phyloP scores from a whole-genome alignment of 2,797 vertebrate genomes.

The Agapornis canus region DNA sequence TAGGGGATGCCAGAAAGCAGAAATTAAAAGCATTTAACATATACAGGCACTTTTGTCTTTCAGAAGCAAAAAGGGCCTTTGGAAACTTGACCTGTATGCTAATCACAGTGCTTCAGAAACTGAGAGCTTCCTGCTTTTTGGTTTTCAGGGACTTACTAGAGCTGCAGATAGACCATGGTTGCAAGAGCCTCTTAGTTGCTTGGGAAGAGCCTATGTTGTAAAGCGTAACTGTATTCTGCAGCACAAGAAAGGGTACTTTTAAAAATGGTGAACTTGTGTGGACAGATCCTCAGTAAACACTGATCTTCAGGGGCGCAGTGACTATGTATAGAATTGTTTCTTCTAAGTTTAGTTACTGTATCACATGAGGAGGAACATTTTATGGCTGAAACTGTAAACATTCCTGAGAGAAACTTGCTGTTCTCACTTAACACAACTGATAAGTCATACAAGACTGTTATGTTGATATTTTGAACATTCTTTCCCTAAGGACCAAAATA shows the following conservation, averaged over 20 bases:
- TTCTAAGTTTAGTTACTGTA: background rate
- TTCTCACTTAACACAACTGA: constrained; percentile 34
- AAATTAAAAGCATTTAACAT: background rate
- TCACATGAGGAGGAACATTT: background rate
- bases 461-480: constrained; percentile 86
- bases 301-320: background rate
- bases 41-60: background rate
- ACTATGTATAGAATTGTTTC: background rate
- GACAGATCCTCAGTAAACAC: background rate
- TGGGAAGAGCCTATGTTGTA: background rate
- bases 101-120: background rate
- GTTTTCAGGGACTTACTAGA: background rate
- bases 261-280: background rate
- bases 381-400: background rate
- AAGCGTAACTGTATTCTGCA: background rate
- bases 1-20: background rate
- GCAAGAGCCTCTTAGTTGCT: background rate
- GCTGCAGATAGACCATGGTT: background rate
- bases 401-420: constrained; percentile 15
- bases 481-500: constrained; percentile 99
- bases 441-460: constrained; percentile 65
- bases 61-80: background rate
- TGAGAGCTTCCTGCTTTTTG: background rate
- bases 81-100: background rate
- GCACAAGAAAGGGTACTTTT: background rate